phyloP scores from a whole-genome alignment of 2,113 vertebrate species.

The Phylloscopus whistleri region DNA sequence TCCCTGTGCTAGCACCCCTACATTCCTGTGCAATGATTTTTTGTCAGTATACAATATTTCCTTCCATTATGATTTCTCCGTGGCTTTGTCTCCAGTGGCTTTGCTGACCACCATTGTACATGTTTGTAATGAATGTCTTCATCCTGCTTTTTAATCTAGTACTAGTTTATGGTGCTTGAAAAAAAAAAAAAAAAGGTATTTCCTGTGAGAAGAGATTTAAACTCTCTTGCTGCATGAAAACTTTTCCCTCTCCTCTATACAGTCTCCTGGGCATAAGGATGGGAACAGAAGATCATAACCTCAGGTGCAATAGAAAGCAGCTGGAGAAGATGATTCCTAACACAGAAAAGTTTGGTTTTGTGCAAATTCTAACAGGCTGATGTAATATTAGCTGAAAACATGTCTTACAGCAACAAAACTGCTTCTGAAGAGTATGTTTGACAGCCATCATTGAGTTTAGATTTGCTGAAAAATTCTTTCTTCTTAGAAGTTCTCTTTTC shows the following conservation, averaged over 20 bases:
- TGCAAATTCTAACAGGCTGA: neutral
- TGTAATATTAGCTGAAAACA: neutral
- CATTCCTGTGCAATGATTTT: neutral
- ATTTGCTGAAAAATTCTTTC: neutral
- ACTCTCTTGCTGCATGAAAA: neutral
- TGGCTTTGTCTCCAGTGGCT: neutral
- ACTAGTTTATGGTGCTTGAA: neutral
- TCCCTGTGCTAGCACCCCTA: fast-evolving
- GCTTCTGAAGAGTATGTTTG: neutral
- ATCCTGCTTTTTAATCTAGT: neutral
- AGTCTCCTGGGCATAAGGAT: neutral
- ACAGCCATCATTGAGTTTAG: neutral
- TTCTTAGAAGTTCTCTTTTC: neutral
- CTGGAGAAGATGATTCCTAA: neutral
- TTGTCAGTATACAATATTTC: neutral
- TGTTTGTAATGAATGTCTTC: neutral
- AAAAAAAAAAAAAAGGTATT: neutral
- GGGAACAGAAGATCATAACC: neutral
- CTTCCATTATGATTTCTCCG: neutral
- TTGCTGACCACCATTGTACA: neutral
- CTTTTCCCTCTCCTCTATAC: neutral
- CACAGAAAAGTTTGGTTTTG: neutral
- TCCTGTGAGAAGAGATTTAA: neutral
- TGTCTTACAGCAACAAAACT: neutral
- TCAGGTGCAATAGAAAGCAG: neutral